Percentiles rank a stretch among this genome's conserved stretches.
Evolutionary conservation across 2,888 invertebrate genomes (phyloP).

Genomic region (Hypsopygia costalis): DNA sequence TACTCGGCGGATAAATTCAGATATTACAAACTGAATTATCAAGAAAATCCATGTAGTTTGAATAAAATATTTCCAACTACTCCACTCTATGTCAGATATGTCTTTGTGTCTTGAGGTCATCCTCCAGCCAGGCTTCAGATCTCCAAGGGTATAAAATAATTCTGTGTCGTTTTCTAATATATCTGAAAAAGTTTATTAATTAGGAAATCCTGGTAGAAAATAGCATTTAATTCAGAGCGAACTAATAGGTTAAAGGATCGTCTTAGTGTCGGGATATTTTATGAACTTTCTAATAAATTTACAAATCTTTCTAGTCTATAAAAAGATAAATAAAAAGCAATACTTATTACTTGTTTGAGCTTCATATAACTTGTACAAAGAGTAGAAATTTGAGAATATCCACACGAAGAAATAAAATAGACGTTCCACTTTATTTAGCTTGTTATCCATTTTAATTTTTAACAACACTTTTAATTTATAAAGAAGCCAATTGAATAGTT

Average conservation of each 20-base stretch:
- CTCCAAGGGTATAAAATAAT: constrained; percentile 42
- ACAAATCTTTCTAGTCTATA: too few species aligned
- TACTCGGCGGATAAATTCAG: constrained; percentile 66
- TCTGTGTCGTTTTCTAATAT: constrained; percentile 39
- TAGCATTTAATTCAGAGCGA: too few species aligned
- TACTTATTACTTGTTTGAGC: constrained; percentile 78
- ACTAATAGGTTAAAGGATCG: too few species aligned
- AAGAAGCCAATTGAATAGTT: too few species aligned
- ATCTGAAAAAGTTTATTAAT: too few species aligned
- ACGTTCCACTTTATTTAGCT: constrained; percentile 53
- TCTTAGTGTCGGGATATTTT: too few species aligned
- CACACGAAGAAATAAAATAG: constrained; percentile 73
- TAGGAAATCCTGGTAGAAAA: too few species aligned
- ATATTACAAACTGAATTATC: constrained; percentile 73
- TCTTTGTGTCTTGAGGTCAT: constrained; percentile 81
- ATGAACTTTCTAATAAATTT: too few species aligned
- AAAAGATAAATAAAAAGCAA: too few species aligned
- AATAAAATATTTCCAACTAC: constrained; percentile 80
- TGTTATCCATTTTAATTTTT: constrained; percentile 36
- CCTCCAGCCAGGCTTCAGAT: constrained; percentile 81
- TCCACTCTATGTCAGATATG: constrained; percentile 87
- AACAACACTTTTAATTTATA: too few species aligned
- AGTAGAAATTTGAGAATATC: constrained; percentile 77
- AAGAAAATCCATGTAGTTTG: constrained; percentile 76
- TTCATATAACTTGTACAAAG: constrained; percentile 74